A percentile compares a stretch with the other conserved stretches of the same genome.
Evolutionary conservation across 2,113 vertebrate genomes (phyloP).

Genomic region (Eclectus roratus): DNA sequence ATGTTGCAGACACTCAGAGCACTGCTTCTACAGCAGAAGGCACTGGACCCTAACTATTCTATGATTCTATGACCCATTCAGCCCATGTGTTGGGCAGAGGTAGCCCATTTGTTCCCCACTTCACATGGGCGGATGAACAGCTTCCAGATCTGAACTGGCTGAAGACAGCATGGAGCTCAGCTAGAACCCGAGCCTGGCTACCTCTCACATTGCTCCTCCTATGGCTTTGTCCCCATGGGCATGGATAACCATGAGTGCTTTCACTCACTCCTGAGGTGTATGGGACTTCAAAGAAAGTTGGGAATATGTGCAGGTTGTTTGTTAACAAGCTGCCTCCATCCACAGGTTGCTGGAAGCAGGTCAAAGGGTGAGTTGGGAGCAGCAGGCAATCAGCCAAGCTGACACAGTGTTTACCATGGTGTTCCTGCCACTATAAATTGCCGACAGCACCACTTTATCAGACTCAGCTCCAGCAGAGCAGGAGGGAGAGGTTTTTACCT

Average conservation of each 20-base stretch:
- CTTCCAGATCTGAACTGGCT: not conserved
- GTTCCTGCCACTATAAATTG: not conserved
- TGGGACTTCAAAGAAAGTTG: not conserved
- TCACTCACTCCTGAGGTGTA: fast-evolving
- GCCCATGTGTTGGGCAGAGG: fast-evolving
- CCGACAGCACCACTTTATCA: not conserved
- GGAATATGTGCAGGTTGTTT: not conserved
- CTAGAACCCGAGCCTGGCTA: not conserved
- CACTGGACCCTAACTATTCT: not conserved
- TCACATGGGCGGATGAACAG: fast-evolving
- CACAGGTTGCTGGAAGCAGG: not conserved
- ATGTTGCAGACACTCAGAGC: not conserved
- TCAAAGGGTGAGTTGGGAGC: not conserved
- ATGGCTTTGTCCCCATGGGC: not conserved
- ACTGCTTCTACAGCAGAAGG: not conserved
- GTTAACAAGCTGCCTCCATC: not conserved
- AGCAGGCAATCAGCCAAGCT: not conserved
- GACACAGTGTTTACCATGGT: fast-evolving
- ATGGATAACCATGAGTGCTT: not conserved
- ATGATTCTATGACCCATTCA: not conserved
- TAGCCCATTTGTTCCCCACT: not conserved
- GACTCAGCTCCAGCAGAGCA: not conserved
- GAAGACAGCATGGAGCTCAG: not conserved
- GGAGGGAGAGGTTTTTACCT: not conserved
- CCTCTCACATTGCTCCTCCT: not conserved